Base-by-base conservation (phyloP, 2,888 invertebrate species). In the Aethes cnicana region DNA sequence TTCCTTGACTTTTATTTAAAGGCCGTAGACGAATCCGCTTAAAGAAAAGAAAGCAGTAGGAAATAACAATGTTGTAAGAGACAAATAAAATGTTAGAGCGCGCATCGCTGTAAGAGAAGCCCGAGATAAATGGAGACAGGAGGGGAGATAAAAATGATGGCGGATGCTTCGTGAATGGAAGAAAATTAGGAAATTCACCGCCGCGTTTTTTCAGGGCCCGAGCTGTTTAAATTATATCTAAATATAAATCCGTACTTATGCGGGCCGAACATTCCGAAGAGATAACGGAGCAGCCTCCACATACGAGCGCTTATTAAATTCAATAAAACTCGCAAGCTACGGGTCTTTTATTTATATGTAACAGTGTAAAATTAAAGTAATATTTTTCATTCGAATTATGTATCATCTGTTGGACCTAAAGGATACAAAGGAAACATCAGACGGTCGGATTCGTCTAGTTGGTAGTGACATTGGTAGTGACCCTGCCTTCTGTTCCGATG, bases 131-230 rank as follows among this genome's bases (percentile, higher is more conserved):
- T 81, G 80, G 74, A 78, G 78, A 81, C 83, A 79, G 72, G 79
- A 80, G 84, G 84, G 84, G 81, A 84, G 85, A 87, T 86, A 86
- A 87, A 86, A 85, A 86, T 85, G 84, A 87, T 83, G 85, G 84
- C 83, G 86, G 84, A 85, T 84, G 84, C 79, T 72, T 66, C 68
- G 78, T 81, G 83, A 86, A 87, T 84, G 77, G 72, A 78, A 80
- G 69, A 80, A 84, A 87, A 87, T 88, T 85, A 87, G 83, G 77
- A 80, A 83, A 84, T 84, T 84, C 77, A 77, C 81, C 81, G 76
- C 77, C 74, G 62, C 69, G 76, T 74, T 77, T 81, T 77, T 82
- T 76, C 72, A 75, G 74, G 62, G 21, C 41, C 71, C 62, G 70
- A 74, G 72, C 76, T 77, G 74, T 74, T 82, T 82, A 80, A 84